Percentiles rank a stretch among this genome's conserved stretches.
Conservation (phyloP, 2,888 invertebrate genomes). For the Platycheirus rosarum region DNA sequence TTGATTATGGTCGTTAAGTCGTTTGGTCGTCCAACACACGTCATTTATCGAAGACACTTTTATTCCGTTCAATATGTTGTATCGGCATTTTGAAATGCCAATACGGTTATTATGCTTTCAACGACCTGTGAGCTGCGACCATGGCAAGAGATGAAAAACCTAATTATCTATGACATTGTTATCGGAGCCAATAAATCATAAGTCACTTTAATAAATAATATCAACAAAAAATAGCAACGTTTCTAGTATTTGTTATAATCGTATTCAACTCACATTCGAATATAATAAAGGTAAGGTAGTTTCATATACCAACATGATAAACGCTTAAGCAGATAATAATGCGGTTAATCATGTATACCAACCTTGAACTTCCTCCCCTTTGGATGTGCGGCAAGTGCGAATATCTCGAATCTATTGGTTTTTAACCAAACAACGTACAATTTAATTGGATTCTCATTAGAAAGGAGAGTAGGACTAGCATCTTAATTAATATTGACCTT, state of each 20-base stretch:
- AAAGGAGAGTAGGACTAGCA: background rate
- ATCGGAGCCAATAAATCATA: conserved; percentile 41
- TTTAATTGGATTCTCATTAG: conserved; percentile 25
- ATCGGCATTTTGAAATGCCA: conserved; percentile 9
- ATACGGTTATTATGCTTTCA: background rate
- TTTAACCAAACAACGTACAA: conserved; percentile 28
- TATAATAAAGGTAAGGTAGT: background rate
- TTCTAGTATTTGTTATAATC: conserved; percentile 13
- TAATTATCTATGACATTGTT: conserved; percentile 33
- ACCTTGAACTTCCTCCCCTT: conserved; percentile 55
- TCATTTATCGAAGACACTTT: conserved; percentile 1
- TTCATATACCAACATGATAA: background rate
- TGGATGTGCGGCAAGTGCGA: conserved; percentile 34
- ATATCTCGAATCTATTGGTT: conserved; percentile 36
- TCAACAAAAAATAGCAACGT: background rate
- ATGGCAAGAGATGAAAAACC: conserved; percentile 26
- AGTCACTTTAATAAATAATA: conserved; percentile 14
- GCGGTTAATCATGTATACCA: conserved; percentile 31
- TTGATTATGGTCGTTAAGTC: conserved; percentile 35
- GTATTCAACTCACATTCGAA: conserved; percentile 36
- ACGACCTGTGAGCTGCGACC: background rate
- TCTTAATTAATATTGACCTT: conserved; percentile 16
- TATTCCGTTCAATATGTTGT: background rate
- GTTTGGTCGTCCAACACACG: conserved; percentile 9
- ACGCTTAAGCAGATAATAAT: conserved; percentile 8